These are phyloP conservation scores for Podocnemis expansa DNA, from an alignment of 2,113 vertebrate genomes.

Conservation along the genomic window DNA sequence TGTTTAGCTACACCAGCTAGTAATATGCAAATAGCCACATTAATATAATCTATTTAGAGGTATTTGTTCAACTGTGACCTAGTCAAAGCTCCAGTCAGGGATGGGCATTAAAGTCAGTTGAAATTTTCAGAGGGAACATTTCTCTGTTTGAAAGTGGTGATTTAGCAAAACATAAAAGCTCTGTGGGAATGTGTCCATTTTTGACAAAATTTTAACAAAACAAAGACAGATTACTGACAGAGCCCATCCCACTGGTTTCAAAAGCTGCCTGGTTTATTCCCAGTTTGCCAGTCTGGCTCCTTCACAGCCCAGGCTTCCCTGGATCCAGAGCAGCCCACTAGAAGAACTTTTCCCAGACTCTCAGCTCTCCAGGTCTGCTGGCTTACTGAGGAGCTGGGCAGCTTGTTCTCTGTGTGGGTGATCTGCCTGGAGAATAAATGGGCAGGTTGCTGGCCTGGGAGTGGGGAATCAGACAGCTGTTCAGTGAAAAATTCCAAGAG, in stretches of 20 bases:
- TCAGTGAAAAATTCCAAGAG: background rate
- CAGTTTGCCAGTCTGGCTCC: background rate
- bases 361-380: too few species aligned
- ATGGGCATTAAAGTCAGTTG: background rate
- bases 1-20: background rate
- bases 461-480: background rate
- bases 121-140: background rate
- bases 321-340: background rate
- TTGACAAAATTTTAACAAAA: background rate
- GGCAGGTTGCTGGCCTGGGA: background rate
- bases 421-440: background rate
- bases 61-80: rapidly evolving
- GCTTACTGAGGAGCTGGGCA: background rate
- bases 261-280: background rate
- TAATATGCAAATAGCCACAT: background rate
- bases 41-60: background rate
- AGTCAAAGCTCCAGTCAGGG: background rate
- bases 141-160: background rate
- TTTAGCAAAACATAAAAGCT: background rate
- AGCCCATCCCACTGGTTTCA: background rate
- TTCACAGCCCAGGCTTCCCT: background rate
- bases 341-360: background rate
- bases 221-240: background rate
- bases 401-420: background rate
- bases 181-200: background rate